Conservation (phyloP, 2,888 invertebrate species). For the Ernsta delagoae region DNA sequence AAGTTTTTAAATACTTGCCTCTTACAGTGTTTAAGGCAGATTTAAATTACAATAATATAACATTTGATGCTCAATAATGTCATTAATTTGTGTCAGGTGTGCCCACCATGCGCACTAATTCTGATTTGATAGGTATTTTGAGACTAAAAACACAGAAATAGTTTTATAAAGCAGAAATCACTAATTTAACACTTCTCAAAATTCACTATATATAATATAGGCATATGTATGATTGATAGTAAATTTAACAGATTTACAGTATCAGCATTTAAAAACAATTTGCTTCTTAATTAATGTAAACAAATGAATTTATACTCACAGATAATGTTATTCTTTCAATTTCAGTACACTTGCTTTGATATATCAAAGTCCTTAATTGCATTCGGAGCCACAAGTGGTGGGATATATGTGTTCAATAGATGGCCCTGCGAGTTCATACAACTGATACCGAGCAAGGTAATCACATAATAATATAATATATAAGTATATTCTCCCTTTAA, state of each 20-base stretch:
- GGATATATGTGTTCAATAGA: slow-evolving; percentile 91
- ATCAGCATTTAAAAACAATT: too few relatives aligned
- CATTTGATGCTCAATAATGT: too few relatives aligned
- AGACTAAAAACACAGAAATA: too few relatives aligned
- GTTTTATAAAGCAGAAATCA: too few relatives aligned
- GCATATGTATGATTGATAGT: too few relatives aligned
- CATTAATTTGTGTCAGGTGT: neutral
- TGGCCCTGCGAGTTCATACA: slow-evolving; percentile 90
- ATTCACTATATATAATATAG: too few relatives aligned
- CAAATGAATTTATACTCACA: neutral
- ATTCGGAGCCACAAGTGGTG: slow-evolving; percentile 93
- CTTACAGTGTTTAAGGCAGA: neutral
- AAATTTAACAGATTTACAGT: too few relatives aligned
- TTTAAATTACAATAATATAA: neutral
- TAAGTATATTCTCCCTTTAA: too few relatives aligned
- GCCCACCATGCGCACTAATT: neutral
- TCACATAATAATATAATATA: neutral
- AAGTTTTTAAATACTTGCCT: too few relatives aligned
- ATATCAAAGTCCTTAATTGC: slow-evolving; percentile 89
- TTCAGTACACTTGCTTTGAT: slow-evolving; percentile 91
- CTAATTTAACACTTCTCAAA: too few relatives aligned
- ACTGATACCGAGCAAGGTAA: slow-evolving; percentile 91
- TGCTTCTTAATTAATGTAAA: too few relatives aligned
- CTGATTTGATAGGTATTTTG: too few relatives aligned
- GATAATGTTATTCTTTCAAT: neutral